A percentile compares a stretch with the other conserved stretches of the same genome.
These are phyloP conservation scores for Zosterops pallidus DNA, from an alignment of 2,113 vertebrate species.

Conservation along the genomic window DNA sequence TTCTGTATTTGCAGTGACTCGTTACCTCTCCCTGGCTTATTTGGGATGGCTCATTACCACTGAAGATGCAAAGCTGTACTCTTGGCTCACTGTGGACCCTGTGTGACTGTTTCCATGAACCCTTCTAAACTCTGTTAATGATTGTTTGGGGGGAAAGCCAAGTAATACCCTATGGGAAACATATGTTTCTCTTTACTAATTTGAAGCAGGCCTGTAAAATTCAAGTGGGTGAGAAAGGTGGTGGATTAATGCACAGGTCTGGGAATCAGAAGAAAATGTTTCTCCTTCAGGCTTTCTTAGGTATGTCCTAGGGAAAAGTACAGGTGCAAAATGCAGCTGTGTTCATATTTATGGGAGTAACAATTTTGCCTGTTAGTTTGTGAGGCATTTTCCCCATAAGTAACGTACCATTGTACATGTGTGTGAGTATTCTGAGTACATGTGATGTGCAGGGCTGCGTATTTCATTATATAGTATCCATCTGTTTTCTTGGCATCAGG, in stretches of 20 bases:
- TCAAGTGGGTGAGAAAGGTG: not conserved
- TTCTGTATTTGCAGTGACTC: not conserved
- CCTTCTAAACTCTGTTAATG: not conserved
- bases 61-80: not conserved
- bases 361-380: not conserved
- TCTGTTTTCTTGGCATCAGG: not conserved
- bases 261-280: not conserved
- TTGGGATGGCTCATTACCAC: not conserved
- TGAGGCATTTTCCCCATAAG: not conserved
- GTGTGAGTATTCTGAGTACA: not conserved
- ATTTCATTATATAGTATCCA: not conserved
- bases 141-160: not conserved
- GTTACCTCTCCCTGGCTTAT: not conserved
- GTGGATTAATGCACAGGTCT: not conserved
- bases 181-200: not conserved
- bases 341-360: not conserved
- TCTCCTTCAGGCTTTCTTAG: not conserved
- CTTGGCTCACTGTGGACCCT: not conserved
- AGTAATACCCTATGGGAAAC: not conserved
- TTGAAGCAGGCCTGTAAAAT: not conserved
- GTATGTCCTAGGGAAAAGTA: not conserved
- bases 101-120: not conserved
- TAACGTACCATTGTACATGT: not conserved
- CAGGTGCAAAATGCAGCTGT: fast-evolving
- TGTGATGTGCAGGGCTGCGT: not conserved